Evolutionary conservation across 2,888 invertebrate species (phyloP).

Genomic region (Agrochola lychnidis): DNA sequence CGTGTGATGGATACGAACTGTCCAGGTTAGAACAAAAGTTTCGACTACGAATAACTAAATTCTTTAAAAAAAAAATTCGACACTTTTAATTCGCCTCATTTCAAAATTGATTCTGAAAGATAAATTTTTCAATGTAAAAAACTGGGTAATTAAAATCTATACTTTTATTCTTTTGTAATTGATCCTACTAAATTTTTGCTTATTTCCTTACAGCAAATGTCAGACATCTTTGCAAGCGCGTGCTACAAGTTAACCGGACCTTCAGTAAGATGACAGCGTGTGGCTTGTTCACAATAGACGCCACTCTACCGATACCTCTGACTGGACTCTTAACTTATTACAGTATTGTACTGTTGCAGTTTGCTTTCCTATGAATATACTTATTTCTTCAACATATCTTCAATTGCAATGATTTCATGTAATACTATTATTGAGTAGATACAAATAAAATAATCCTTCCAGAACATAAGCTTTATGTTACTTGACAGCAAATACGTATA

Average conservation of each 20-base stretch:
- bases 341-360: slow-evolving; percentile 19
- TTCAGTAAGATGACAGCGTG: slow-evolving; percentile 35
- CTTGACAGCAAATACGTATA: accelerated
- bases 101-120: too few species aligned
- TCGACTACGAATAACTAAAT: neutral
- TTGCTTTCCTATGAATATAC: neutral
- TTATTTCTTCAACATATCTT: neutral
- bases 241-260: slow-evolving; percentile 19
- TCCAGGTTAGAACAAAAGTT: slow-evolving; percentile 1
- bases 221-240: slow-evolving; percentile 10
- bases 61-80: too few species aligned
- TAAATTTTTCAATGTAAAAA: too few species aligned
- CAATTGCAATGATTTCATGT: neutral
- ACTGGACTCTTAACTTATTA: neutral
- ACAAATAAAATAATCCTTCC: neutral
- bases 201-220: neutral
- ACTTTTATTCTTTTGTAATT: too few species aligned
- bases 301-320: slow-evolving; percentile 18
- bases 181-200: neutral
- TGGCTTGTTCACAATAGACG: slow-evolving; percentile 24
- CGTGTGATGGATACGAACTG: slow-evolving; percentile 7
- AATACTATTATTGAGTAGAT: neutral
- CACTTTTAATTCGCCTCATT: too few species aligned
- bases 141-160: too few species aligned
- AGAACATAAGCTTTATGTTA: neutral